Base-by-base conservation (phyloP, 1,140 invertebrate genomes). In the Sipha flava region DNA sequence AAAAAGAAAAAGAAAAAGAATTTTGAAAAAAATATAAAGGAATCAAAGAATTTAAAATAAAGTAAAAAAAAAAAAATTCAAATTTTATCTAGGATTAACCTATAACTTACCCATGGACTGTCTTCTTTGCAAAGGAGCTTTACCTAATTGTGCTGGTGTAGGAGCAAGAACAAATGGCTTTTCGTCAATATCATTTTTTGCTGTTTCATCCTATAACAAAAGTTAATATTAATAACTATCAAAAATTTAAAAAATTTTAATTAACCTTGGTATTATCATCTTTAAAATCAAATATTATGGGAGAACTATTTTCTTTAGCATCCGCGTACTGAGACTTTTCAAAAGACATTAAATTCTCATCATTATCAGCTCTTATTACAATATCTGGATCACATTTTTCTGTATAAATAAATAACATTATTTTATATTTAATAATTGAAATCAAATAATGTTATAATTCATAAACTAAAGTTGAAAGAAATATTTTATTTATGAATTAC, bases 71-170 rank as follows among this genome's bases (percentile, higher is more conserved):
- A 40, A 4, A 40, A 40, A 40, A n/a, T n/a, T n/a, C 37, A 40
- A 6, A 40, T 40, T 40, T 10, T 40, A 40, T 6, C 37, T n/a
- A n/a, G n/a, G n/a, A n/a, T n/a, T n/a, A n/a, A n/a, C n/a, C n/a
- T n/a, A 66, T 2, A 23, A 43, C 83, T 84, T 85, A 92, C 92
- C 91, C 88, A 91, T 89, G 82, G 91, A 93, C 82, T 93, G 90
- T 85, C 93, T 88, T 86, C 93, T 90, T 86, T 96, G 94, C 49
- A 95, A 85, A 10, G 94, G 94, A 26, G 94, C 94, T 83, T 91
- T 90, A 62, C 95, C 95, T 81, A 96, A 87, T 85, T 97, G 95
- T 9, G 95, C 95, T 3, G 95, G 95, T 3, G 95, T 97, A 1
- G 95, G 95, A 18, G 94, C 95, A 62, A 97, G 86, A 81, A 95